These are phyloP conservation scores for Forbesichthys agassizii DNA, from an alignment of 2,113 vertebrate genomes.

Conservation along the genomic window DNA sequence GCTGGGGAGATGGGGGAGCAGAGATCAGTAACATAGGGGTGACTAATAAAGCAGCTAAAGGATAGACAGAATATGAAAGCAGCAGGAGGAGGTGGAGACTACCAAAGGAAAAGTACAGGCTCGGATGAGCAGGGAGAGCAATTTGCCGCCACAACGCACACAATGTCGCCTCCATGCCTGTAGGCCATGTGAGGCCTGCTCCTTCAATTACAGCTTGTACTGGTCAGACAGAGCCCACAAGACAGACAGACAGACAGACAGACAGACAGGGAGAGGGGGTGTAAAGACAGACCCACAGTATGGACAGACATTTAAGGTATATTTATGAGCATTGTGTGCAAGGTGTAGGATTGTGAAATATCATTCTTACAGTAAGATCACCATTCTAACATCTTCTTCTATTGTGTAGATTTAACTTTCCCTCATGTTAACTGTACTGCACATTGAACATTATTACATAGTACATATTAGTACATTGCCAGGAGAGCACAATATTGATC, in stretches of 20 bases:
- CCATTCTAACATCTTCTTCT: no score
- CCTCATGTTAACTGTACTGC: no score
- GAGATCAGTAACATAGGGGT: conserved; percentile 41
- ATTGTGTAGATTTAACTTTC: no score
- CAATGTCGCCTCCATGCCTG: conserved; percentile 75
- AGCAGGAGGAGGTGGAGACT: conserved; percentile 5
- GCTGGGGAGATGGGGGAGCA: neutral
- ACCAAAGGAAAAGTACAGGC: conserved; percentile 59
- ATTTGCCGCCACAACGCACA: conserved; percentile 78
- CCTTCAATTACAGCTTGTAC: conserved; percentile 76
- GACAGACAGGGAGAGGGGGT: conserved; percentile 14
- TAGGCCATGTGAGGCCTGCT: conserved; percentile 74
- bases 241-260: conserved; percentile 23
- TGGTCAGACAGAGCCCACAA: conserved; percentile 60
- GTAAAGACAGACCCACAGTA: neutral
- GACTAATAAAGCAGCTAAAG: conserved; percentile 61
- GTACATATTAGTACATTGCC: no score
- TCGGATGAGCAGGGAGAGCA: conserved; percentile 71
- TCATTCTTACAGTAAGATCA: no score
- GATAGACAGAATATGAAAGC: conserved; percentile 51
- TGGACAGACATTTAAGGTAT: no score
- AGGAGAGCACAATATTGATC: no score
- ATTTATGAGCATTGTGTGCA: no score
- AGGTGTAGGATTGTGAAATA: no score
- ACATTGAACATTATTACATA: no score